Evolutionary conservation across 1,140 invertebrate species (phyloP), one percentile per base, ranked within the genome.

Genomic region (Macrosteles quadrilineatus): DNA sequence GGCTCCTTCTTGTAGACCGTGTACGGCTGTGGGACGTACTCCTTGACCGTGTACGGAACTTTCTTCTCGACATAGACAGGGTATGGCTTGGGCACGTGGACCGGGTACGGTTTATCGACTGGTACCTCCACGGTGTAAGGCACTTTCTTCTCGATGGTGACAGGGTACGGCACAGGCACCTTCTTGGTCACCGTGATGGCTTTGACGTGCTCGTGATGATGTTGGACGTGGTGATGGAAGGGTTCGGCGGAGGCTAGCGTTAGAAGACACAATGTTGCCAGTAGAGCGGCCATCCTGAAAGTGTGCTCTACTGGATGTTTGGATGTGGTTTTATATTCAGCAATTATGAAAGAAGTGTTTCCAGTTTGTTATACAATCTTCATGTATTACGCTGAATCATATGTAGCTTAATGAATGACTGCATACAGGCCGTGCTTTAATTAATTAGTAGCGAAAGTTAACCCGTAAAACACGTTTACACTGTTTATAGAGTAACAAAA

Each of bases 21-120:
- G 78, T 90, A 91, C 79, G 92, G 90, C 23, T 92, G 88, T 29
- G 85, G 84, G 40, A 91, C 87, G 14, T 19, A 43, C 21, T 43
- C 63, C 77, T 89, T 89, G 6, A 88, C 85, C 43, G 85, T 83
- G 78, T 86, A 85, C 73, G 85, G 85, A 68, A 88, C 81, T 73
- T 85, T 83, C 77, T 89, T 88, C 73, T 90, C 87, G 0, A 88
- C 86, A 1, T 86, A 79, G 1, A 88, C 86, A 12, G 85, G 72
- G 80, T 86, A 87, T 73, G 90, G 89, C 67, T 91, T 83, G 12
- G 81, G 82, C 21, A 84, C 81, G 40, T 59, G 66, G 1, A 75
- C 74, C 12, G 90, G 88, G 40, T 50, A 67, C 14, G 65, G 65
- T 45, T 45, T 40, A n/a, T 67, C 65, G 17, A 67, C 65, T 9